Evolutionary conservation across 92 coral and sea anemone genomes (phyloP), one percentile per base, ranked within the genome.

Genomic region (Nematostella vectensis): DNA sequence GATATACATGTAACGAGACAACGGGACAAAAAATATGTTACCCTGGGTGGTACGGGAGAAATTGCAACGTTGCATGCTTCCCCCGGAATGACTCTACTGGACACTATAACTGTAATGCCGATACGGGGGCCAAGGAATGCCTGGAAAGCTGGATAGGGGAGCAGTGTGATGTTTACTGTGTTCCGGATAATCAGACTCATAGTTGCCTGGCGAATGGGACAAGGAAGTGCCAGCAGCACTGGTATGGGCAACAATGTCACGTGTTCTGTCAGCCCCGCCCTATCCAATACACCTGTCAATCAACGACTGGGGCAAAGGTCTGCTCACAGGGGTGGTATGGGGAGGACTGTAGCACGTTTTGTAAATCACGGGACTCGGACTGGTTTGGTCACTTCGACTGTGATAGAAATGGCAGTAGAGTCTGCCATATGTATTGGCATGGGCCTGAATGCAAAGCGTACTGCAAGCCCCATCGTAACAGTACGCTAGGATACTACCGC

Each of bases 301-400:
- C 42, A 31, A 9, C 4, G 20, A 64, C 67, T 12, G 88, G 88
- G 27, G 22, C 23, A 26, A 81, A 65, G 31, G 13, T 58, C 10
- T 81, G 89, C 57, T 25, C 52, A 17, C 61, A 3, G 2, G 48
- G 17, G 42, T 81, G 83, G 89, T 69, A 64, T 56, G 88, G 83
- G 17, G 63, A 38, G 13, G 55, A 81, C 42, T 81, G 88, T 39
- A 47, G 52, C 16, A 40, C 3, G 11, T 52, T 51, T 31, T 77
- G 84, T 27, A 44, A 48, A 11, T 64, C 78, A 0, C 74, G 62
- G 1, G 68, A 76, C 27, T 49, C 63, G 48, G 75, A 70, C 30
- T 68, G 59, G 68, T 74, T 55, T 12, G 96, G 96, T 12, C 83
- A 87, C 67, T 82, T 51, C 55, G 65, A 57, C 3, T 82, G 89